phyloP scores from a whole-genome alignment of 2,888 invertebrate genomes.

The Cremastinae sp. region DNA sequence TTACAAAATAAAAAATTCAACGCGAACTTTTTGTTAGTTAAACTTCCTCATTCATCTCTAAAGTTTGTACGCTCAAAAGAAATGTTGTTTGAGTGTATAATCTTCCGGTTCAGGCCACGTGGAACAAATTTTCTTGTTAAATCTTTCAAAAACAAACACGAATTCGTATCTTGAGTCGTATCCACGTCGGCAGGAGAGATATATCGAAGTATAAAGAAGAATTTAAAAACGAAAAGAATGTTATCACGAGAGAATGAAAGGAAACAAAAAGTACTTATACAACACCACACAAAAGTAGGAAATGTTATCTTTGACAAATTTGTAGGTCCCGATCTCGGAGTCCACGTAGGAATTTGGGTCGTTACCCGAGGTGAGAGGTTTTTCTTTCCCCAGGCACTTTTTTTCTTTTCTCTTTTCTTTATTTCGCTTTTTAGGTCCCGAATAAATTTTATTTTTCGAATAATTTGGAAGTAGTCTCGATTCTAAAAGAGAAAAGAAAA shows the following conservation, averaged over 20 bases:
- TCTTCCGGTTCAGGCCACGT: no score
- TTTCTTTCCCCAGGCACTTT: slow-evolving; percentile 49
- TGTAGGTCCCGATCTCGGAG: slow-evolving; percentile 65
- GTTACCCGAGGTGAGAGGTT: slow-evolving; percentile 67
- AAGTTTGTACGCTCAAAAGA: neutral
- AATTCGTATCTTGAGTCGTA: no score
- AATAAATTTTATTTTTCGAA: slow-evolving; percentile 17
- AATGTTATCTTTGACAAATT: slow-evolving; percentile 67
- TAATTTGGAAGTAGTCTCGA: neutral
- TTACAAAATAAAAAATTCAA: neutral
- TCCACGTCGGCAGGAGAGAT: no score
- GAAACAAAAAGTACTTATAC: neutral
- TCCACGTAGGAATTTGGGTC: slow-evolving; percentile 68
- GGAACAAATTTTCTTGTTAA: no score
- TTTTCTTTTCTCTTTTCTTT: slow-evolving; percentile 23
- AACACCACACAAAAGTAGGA: slow-evolving; percentile 49
- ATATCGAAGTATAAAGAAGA: neutral
- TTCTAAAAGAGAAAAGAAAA: neutral
- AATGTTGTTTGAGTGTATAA: no score
- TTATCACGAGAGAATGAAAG: neutral
- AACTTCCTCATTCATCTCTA: neutral
- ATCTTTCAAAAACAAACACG: no score
- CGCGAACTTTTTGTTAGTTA: neutral
- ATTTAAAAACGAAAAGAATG: neutral
- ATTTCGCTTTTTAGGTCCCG: slow-evolving; percentile 40